Base-by-base conservation (phyloP, 2,113 vertebrate species). In the Ranitomeya imitator region DNA sequence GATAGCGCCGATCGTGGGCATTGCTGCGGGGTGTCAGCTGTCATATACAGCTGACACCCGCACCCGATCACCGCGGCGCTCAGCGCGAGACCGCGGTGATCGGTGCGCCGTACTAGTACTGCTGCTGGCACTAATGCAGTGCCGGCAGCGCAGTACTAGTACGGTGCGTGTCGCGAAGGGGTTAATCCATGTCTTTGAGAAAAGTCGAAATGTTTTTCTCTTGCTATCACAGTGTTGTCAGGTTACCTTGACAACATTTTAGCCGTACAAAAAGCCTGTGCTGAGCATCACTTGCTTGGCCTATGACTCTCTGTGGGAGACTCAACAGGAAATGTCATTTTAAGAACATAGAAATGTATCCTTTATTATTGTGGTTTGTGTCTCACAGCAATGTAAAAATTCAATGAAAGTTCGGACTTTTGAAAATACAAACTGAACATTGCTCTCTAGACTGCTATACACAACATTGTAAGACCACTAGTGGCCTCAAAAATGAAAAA, bases 191-290 rank as follows among this genome's bases (percentile, higher is more conserved):
- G 8, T 4, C 26, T 16, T 1, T 37, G 31, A 73, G 14, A 37
- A 73, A 73, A 37, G 69, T 16, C n/a, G 2, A 10, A 37, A 37
- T 73, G 26, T 31, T 73, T 16, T 37, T 73, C 69, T 73, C 14
- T 67, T 23, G 21, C 19, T 67, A n/a, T n/a, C 16, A 73, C 69
- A 37, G 31, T 37, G 26, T 73, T 73, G 69, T 73, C 10, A 73
- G 69, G 69, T 73, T 37, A 73, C 69, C 69, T 37, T 73, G 69
- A 73, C 69, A 37, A 73, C 69, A 73, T 73, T 37, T 73, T 37
- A 73, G 69, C 13, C 15, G 69, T 37, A 26, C 69, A 37, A 73
- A 67, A 67, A 73, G 69, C 69, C 15, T 37, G 69, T 73, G 8
- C 26, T 6, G 6, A 73, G 31, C 26, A 73, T 31, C 26, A 37